A percentile compares a stretch with the other conserved stretches of the same genome.
These are phyloP conservation scores for Callyntrura sp. DNA, from an alignment of 2,888 invertebrate genomes.

Conservation along the genomic window DNA sequence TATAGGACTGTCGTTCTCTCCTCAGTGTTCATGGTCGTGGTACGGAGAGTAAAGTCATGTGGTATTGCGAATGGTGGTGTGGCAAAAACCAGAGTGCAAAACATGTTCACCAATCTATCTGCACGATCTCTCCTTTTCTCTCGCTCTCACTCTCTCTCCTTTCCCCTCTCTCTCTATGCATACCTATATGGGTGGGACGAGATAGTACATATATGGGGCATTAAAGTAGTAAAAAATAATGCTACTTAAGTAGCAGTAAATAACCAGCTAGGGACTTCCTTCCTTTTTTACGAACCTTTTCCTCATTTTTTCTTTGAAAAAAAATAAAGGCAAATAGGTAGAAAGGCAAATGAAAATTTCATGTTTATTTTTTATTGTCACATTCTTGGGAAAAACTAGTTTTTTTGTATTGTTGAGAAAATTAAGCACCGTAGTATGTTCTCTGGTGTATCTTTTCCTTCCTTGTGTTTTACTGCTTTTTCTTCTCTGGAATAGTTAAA, in stretches of 20 bases:
- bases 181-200: neutral
- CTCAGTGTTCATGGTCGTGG: neutral
- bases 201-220: slow-evolving; percentile 42
- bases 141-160: too few relatives aligned
- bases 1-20: neutral
- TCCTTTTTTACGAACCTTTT: slow-evolving; percentile 11
- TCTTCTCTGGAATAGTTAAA: too few relatives aligned
- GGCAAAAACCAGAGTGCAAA: neutral
- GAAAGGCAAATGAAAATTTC: slow-evolving; percentile 49
- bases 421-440: too few relatives aligned
- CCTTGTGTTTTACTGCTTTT: too few relatives aligned
- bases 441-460: neutral
- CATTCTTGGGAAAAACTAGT: neutral
- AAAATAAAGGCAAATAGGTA: too few relatives aligned
- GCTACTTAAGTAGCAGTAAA: slow-evolving; percentile 47
- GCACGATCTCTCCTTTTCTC: neutral
- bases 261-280: slow-evolving; percentile 33
- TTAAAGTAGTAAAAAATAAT: slow-evolving; percentile 49
- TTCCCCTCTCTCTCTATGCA: too few relatives aligned
- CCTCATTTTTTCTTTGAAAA: slow-evolving; percentile 4
- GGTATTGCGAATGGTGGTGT: neutral
- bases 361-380: slow-evolving; percentile 39
- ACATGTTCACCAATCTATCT: neutral
- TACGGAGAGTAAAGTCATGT: neutral
- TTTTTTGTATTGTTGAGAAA: slow-evolving; percentile 4